Conservation (phyloP, 2,888 invertebrate species). For the Arctia plantaginis region DNA sequence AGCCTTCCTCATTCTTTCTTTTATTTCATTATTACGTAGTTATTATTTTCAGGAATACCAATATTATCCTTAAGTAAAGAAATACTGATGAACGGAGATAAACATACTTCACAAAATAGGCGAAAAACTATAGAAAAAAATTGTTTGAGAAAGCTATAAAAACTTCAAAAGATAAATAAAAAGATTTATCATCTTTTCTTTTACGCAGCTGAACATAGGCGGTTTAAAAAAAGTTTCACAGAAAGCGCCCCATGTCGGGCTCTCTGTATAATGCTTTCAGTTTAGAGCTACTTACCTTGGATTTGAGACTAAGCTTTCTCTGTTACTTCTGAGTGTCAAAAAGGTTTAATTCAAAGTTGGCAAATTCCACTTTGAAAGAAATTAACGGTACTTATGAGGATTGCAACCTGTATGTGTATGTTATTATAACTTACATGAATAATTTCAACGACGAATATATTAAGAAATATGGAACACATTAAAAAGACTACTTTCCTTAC, state of each 20-base stretch:
- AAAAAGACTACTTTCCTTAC: no score
- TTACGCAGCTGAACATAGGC: background rate
- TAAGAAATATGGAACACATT: no score
- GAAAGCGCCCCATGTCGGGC: background rate
- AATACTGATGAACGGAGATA: constrained; percentile 26
- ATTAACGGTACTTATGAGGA: background rate
- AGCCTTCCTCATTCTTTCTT: constrained; percentile 33
- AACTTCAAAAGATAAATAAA: background rate
- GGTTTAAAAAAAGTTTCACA: background rate
- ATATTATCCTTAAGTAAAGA: constrained; percentile 26
- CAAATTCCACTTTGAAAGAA: background rate
- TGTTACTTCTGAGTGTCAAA: background rate
- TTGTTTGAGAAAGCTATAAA: background rate
- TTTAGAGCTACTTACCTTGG: constrained; percentile 1
- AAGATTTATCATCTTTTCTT: background rate
- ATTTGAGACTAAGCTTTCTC: constrained; percentile 2
- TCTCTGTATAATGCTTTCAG: background rate
- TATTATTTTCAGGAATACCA: constrained; percentile 35
- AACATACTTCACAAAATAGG: background rate
- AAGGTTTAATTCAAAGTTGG: background rate
- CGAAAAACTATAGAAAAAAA: background rate
- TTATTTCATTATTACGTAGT: constrained; percentile 41
- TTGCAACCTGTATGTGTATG: no score
- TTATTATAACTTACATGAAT: no score
- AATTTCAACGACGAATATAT: no score